Evolutionary conservation across 2,797 vertebrate genomes (phyloP).

Genomic region (Zalophus californianus): DNA sequence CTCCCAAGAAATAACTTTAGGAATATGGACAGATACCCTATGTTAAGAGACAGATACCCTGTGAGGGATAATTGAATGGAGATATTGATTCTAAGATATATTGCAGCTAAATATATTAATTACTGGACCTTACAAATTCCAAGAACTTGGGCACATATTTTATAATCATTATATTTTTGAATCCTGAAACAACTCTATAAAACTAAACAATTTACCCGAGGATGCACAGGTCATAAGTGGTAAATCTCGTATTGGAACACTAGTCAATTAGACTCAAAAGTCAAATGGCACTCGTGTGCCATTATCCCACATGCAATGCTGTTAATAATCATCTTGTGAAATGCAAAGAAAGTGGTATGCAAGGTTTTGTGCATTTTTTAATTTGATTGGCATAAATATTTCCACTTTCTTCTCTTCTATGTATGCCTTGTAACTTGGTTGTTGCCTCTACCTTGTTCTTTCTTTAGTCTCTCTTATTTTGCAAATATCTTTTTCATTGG

Average conservation of each 20-base stretch:
- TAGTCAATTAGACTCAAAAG: accelerated
- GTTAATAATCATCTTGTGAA: background rate
- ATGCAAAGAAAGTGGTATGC: too few species aligned
- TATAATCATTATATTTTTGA: background rate
- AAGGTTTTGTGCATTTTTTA: background rate
- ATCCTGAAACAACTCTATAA: background rate
- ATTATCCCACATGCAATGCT: background rate
- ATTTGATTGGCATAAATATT: accelerated
- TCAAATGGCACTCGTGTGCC: too few species aligned
- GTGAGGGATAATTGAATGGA: background rate
- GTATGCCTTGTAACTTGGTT: background rate
- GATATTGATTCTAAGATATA: background rate
- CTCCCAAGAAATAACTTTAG: background rate
- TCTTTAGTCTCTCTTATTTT: background rate
- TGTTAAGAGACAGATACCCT: background rate
- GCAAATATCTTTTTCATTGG: background rate
- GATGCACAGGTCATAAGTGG: accelerated
- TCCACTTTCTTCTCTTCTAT: background rate
- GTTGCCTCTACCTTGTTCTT: background rate
- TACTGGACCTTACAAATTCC: background rate
- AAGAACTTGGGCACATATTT: background rate
- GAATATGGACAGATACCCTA: too few species aligned
- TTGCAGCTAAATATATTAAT: too few species aligned
- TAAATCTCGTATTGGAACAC: background rate
- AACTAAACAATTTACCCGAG: background rate